Conservation (phyloP, 2,888 invertebrate species). For the Itoplectis maculator region DNA sequence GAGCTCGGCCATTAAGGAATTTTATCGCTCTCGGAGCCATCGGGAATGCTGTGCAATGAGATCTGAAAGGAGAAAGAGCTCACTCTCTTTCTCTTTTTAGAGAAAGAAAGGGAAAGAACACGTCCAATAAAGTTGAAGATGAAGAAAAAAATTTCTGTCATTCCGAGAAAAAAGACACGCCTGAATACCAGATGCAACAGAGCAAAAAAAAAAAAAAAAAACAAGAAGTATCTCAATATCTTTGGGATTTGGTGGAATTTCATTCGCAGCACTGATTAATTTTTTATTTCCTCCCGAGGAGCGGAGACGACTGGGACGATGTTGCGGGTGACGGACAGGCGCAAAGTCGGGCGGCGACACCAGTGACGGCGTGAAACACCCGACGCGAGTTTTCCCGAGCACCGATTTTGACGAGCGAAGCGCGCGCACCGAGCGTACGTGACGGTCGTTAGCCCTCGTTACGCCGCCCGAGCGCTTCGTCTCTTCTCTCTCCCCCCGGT, state of each 20-base stretch:
- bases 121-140: slow-evolving; percentile 44
- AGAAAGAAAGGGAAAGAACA: background rate
- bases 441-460: slow-evolving; percentile 64
- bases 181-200: slow-evolving; percentile 19
- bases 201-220: background rate
- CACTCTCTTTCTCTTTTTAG: no score
- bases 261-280: slow-evolving; percentile 45
- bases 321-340: slow-evolving; percentile 3
- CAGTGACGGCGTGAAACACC: background rate
- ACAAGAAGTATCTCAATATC: no score
- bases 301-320: background rate
- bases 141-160: slow-evolving; percentile 33
- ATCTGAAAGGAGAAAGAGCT: no score
- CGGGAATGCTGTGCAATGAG: slow-evolving; percentile 13
- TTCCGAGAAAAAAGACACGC: no score
- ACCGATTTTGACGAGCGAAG: slow-evolving; percentile 51
- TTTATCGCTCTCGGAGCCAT: slow-evolving; percentile 21
- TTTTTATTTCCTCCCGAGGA: slow-evolving; percentile 40
- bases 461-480: background rate
- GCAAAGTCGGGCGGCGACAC: slow-evolving; percentile 23
- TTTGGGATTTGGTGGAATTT: slow-evolving; percentile 32
- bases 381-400: slow-evolving; percentile 41
- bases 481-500: no score
- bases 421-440: slow-evolving; percentile 48
- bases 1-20: slow-evolving; percentile 44